Base-by-base conservation (phyloP, 2,888 invertebrate species). In the Hirtodrosophila histrioides region DNA sequence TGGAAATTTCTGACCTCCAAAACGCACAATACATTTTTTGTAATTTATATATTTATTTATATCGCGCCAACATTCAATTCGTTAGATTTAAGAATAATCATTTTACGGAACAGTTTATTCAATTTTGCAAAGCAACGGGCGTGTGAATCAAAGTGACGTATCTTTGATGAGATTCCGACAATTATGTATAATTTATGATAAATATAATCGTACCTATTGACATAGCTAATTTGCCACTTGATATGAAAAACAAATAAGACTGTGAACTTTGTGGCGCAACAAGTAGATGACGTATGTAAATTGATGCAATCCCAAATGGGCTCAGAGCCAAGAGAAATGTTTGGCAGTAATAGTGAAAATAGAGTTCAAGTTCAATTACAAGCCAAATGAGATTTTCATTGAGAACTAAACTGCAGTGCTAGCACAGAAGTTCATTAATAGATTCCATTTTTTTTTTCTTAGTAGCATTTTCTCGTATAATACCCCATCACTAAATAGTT, bases 401-500 rank as follows among this genome's bases (percentile, higher is more conserved):
- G 8, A 31, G 31, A 9, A 31, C 31, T 3, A 4, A 27, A 27
- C 6, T 4, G 27, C 27, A 4, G 27, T 27, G 6, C 17, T 17
- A 17, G 17, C 27, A 27, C 6, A 4, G 5, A 6, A 27, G 6
- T 27, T 27, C 27, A 27, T 27, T 27, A 9, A 31, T 31, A 31
- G 31, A 31, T 31, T 7, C 2, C 4, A 31, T 9, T 31, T 31
- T 3, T 31, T 31, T 3, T 31, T 31, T 17, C 17, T 17, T 17
- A 17, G 17, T 17, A 17, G 17, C 17, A 17, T 17, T 1, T 17
- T 1, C 17, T 17, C 17, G 17, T 17, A 17, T 17, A 17, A 17
- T 17, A 17, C 17, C 60, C 90, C 90, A 45, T 89, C 89, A 36
- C 60, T 69, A 29, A 78, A 69, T 27, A 84, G n/a, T n/a, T n/a